These are phyloP conservation scores for Vanessa cardui DNA, from an alignment of 2,888 invertebrate species.

Conservation along the genomic window DNA sequence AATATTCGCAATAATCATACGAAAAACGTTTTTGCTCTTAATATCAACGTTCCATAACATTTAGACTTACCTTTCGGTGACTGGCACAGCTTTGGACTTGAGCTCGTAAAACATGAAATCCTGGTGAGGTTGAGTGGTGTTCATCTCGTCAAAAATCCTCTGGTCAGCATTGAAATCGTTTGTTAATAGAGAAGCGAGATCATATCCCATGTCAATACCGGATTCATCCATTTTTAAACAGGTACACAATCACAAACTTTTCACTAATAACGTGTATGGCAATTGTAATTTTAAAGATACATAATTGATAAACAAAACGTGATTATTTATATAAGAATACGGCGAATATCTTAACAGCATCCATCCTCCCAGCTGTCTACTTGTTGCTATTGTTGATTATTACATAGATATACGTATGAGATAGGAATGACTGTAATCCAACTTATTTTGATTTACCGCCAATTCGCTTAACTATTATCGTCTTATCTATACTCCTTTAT, in stretches of 20 bases:
- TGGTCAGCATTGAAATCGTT: slow-evolving; percentile 80
- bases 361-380: slow-evolving; percentile 80
- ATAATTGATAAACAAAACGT: slow-evolving; percentile 62
- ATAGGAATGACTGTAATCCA: slow-evolving; percentile 62
- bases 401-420: slow-evolving; percentile 57
- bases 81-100: slow-evolving; percentile 83
- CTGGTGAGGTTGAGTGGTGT: slow-evolving; percentile 79
- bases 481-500: slow-evolving; percentile 23
- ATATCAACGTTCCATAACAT: slow-evolving; percentile 23
- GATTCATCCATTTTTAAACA: slow-evolving; percentile 83
- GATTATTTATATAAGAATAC: slow-evolving; percentile 58
- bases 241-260: slow-evolving; percentile 65
- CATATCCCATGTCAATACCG: slow-evolving; percentile 85
- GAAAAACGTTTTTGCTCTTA: slow-evolving; percentile 29
- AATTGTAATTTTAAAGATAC: slow-evolving; percentile 53
- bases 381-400: slow-evolving; percentile 74
- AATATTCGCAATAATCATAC: slow-evolving; percentile 61
- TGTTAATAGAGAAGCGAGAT: slow-evolving; percentile 82
- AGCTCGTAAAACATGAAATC: slow-evolving; percentile 85
- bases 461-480: slow-evolving; percentile 27
- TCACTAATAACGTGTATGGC: slow-evolving; percentile 58
- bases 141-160: slow-evolving; percentile 81
- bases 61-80: slow-evolving; percentile 80
- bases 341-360: slow-evolving; percentile 65
- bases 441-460: slow-evolving; percentile 47